A percentile compares a stretch with the other conserved stretches of the same genome.
These are phyloP conservation scores for Rhingia rostrata DNA, from an alignment of 2,888 invertebrate species.

Conservation along the genomic window DNA sequence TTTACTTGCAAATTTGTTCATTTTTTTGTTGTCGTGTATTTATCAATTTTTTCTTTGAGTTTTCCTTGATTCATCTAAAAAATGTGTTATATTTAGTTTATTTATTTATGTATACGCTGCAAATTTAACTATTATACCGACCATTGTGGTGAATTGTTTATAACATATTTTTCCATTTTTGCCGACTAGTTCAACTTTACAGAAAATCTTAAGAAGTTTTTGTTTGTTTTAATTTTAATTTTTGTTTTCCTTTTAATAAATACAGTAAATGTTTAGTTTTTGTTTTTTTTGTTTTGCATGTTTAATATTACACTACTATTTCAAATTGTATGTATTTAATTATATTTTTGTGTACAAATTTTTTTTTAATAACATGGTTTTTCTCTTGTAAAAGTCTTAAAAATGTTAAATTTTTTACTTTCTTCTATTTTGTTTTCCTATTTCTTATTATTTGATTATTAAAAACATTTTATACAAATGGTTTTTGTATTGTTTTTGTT, in stretches of 20 bases:
- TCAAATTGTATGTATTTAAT: constrained; percentile 67
- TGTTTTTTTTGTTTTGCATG: constrained; percentile 40
- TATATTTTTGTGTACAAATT: constrained; percentile 71
- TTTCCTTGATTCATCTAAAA: constrained; percentile 60
- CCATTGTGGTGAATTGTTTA: constrained; percentile 46
- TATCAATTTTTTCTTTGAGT: constrained; percentile 16
- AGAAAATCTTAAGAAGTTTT: constrained; percentile 48
- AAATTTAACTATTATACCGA: constrained; percentile 63
- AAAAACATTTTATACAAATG: constrained; percentile 68
- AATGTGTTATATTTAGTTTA: constrained; percentile 34
- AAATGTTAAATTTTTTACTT: constrained; percentile 70
- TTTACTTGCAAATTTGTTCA: constrained; percentile 57
- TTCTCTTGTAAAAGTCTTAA: constrained; percentile 73
- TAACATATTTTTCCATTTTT: constrained; percentile 30
- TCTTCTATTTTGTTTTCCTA: constrained; percentile 51
- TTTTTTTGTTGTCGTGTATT: constrained; percentile 13
- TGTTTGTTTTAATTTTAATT: constrained; percentile 15
- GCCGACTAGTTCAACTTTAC: constrained; percentile 54
- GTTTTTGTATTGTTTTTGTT: constrained; percentile 25
- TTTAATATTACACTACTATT: constrained; percentile 63
- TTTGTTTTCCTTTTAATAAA: constrained; percentile 58
- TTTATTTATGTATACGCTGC: constrained; percentile 20
- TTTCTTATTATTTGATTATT: constrained; percentile 60
- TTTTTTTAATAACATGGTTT: constrained; percentile 67
- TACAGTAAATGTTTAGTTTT: constrained; percentile 68